Evolutionary conservation across 2,113 vertebrate genomes (phyloP).

Genomic region (Tyrannus savana): DNA sequence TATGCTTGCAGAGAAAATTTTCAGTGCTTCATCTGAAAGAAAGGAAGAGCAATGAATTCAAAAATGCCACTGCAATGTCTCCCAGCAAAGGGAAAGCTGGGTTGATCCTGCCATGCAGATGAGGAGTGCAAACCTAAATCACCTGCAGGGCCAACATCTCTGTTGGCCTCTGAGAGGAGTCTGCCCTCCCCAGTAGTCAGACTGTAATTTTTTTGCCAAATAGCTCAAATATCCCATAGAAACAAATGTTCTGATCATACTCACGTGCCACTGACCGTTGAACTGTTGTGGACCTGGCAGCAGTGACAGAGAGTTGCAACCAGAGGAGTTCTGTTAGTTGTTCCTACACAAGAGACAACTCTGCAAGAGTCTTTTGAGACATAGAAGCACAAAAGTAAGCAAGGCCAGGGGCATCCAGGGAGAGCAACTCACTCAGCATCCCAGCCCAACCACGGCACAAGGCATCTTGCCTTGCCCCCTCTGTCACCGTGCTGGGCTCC

Average conservation of each 20-base stretch:
- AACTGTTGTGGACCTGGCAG: neutral
- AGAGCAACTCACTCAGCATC: neutral
- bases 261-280: neutral
- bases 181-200: neutral
- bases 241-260: neutral
- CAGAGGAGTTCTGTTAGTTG: neutral
- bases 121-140: neutral
- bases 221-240: neutral
- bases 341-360: neutral
- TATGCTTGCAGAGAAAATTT: neutral
- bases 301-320: neutral
- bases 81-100: neutral
- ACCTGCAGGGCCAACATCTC: neutral
- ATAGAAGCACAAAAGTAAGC: neutral
- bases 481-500: neutral
- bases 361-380: neutral
- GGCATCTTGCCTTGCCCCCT: neutral
- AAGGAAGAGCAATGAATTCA: fast-evolving
- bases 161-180: neutral
- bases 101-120: neutral
- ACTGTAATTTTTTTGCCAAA: neutral
- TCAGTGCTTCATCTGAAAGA: neutral
- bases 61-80: neutral
- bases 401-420: neutral
- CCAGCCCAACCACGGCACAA: neutral